These are phyloP conservation scores for Zygothrica quintamaculata DNA, from an alignment of 2,888 invertebrate species.

Conservation along the genomic window DNA sequence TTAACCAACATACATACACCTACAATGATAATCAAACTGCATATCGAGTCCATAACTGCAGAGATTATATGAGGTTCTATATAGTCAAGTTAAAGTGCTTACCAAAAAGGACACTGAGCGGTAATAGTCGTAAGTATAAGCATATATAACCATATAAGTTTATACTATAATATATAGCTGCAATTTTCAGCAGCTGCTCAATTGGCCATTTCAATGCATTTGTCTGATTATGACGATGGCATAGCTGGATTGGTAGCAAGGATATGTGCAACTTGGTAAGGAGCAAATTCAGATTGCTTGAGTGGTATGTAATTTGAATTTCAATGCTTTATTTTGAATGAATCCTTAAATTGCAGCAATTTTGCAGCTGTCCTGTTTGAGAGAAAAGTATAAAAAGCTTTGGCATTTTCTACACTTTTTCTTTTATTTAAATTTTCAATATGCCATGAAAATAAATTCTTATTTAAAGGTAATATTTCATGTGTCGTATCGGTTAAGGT, in stretches of 20 bases:
- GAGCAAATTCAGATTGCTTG: slow-evolving; percentile 1
- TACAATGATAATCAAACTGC: too few species aligned
- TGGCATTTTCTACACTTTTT: slow-evolving; percentile 35
- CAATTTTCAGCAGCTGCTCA: background rate
- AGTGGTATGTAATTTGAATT: slow-evolving; percentile 12
- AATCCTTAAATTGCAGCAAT: slow-evolving; percentile 10
- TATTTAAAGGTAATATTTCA: slow-evolving; percentile 64
- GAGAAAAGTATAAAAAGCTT: slow-evolving; percentile 11
- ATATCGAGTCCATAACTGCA: too few species aligned
- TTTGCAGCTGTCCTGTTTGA: background rate
- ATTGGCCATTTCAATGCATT: slow-evolving; percentile 1
- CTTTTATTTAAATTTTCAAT: slow-evolving; percentile 36
- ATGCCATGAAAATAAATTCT: slow-evolving; percentile 58
- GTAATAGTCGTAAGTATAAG: background rate
- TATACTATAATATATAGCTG: background rate
- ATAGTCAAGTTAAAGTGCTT: too few species aligned
- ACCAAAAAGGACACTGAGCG: too few species aligned
- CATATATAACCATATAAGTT: background rate
- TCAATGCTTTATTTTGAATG: slow-evolving; percentile 11
- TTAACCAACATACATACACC: too few species aligned
- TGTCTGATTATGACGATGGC: background rate
- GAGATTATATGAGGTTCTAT: too few species aligned
- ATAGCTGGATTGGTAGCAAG: background rate
- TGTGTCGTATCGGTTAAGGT: slow-evolving; percentile 5
- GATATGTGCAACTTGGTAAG: background rate